Conservation (phyloP, 1,140 invertebrate genomes). For the Diabrotica undecimpunctata region DNA sequence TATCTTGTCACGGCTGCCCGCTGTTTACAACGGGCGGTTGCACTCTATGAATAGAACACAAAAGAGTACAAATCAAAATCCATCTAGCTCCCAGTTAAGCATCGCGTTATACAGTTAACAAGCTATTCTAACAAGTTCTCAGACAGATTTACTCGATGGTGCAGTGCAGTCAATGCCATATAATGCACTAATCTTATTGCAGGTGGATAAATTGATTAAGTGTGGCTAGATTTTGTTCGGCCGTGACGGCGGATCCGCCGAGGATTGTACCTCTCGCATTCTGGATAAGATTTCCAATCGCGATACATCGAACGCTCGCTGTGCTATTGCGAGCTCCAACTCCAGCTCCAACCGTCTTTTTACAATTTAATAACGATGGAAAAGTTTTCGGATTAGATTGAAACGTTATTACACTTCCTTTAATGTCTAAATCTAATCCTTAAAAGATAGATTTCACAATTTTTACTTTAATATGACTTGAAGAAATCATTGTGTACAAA, state of each 20-base stretch:
- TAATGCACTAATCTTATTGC: conserved; percentile 13
- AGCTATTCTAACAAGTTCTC: conserved; percentile 1
- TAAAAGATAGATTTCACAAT: no score
- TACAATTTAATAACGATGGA: conserved; percentile 3
- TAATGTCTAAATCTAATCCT: no score
- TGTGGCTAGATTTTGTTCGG: conserved; percentile 13
- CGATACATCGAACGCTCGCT: background rate
- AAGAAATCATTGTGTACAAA: no score
- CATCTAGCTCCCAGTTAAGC: background rate
- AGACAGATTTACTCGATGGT: conserved; percentile 9
- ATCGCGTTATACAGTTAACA: background rate
- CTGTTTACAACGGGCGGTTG: no score
- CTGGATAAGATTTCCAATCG: conserved; percentile 2
- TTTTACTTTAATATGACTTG: no score
- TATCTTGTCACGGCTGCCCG: no score
- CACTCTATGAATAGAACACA: background rate
- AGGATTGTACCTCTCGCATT: background rate
- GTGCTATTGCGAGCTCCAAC: background rate
- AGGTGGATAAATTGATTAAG: conserved; percentile 15
- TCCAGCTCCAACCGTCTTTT: background rate
- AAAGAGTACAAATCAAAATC: background rate
- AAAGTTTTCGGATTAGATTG: background rate
- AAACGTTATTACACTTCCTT: background rate
- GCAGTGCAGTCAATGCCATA: conserved; percentile 8
- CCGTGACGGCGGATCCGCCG: background rate